These are phyloP conservation scores for Rhea americana DNA, from an alignment of 2,113 vertebrate species.

Conservation along the genomic window DNA sequence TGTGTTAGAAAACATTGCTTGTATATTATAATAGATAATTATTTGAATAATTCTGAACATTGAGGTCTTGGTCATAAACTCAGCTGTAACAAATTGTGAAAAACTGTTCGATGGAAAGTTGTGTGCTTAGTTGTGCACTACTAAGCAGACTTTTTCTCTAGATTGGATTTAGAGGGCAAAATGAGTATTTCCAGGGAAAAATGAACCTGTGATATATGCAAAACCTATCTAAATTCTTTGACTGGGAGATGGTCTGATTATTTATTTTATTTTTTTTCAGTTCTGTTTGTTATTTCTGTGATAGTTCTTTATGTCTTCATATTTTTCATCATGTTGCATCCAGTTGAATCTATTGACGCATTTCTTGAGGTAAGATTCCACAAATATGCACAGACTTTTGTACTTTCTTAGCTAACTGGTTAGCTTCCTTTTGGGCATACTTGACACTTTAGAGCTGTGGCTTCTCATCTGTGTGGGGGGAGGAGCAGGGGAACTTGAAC, in stretches of 20 bases:
- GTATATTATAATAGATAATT: background rate
- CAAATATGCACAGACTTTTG: fast-evolving
- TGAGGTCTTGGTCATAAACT: background rate
- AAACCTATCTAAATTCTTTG: background rate
- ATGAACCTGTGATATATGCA: background rate
- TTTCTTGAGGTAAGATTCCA: conserved; percentile 85
- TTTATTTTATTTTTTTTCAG: conserved; percentile 60
- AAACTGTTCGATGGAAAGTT: background rate
- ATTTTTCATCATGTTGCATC: conserved; percentile 90
- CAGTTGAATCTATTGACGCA: conserved; percentile 76
- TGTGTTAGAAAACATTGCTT: background rate
- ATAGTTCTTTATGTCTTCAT: conserved; percentile 78
- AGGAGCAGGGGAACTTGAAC: background rate
- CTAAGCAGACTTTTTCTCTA: background rate
- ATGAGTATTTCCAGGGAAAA: background rate
- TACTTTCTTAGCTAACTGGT: background rate
- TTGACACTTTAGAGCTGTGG: background rate
- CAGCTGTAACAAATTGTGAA: background rate
- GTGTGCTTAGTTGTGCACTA: background rate
- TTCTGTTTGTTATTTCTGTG: conserved; percentile 78
- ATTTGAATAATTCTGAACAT: background rate
- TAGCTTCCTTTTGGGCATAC: background rate
- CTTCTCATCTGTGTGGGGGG: background rate
- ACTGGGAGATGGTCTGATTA: background rate
- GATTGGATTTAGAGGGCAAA: background rate